Base-by-base conservation (phyloP, 2,888 invertebrate genomes). In the Lasioglossum morio region DNA sequence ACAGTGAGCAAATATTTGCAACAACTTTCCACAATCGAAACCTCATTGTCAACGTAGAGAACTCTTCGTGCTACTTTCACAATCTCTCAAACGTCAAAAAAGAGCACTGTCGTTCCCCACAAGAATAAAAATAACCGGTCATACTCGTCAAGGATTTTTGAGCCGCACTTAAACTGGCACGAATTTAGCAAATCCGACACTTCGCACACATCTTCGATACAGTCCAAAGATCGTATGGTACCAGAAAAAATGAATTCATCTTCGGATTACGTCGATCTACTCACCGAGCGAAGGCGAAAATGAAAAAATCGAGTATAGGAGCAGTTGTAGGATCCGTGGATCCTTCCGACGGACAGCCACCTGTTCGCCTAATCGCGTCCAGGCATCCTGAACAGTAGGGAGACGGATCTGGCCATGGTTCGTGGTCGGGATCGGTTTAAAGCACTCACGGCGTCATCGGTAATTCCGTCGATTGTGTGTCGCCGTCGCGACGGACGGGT, bases 401-500 rank as follows among this genome's bases (percentile, higher is more conserved):
- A 30, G 2, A 23, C 30, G 19, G 66, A 34, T 34, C 1, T 8
- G 19, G 7, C 8, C 34, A 23, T 66, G 14, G 19, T 66, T 5
- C 19, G 16, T 23, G 19, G 66, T 23, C 66, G 19, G 1, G 34
- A 34, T 66, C 43, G 72, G 16, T 72, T 19, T 27, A 8, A 19
- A 27, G 12, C 27, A 46, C 53, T 37, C 53, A 14, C 34, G 74
- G 34, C 53, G 77, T 78, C 70, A 78, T 57, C 57, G 57, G 53
- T 40, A 72, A 78, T 78, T 57, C 14, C 23, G 53, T 37, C 77
- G 53, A 77, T 48, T 77, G 48, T 30, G 53, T 23, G 53, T n/a
- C 53, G 53, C 53, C 53, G 30, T 66, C 27, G 66, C 27, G 66
- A 66, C 27, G 66, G 66, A 66, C 19, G 66, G 66, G 30, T 63